phyloP scores from a whole-genome alignment of 2,113 vertebrate genomes.

The Aptenodytes patagonicus region DNA sequence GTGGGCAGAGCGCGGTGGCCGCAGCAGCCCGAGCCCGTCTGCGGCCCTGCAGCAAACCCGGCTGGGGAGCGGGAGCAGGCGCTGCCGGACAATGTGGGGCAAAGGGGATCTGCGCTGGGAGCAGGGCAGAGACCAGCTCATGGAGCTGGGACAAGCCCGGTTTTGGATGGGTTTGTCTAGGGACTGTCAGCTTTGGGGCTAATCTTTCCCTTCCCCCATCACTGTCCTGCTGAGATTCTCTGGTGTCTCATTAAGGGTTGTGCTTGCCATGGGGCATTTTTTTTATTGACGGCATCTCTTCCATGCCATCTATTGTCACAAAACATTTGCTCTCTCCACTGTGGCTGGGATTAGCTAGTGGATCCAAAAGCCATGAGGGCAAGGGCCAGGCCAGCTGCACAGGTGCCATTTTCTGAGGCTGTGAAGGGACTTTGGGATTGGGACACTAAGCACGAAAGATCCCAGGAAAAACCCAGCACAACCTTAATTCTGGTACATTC shows the following conservation, averaged over 20 bases:
- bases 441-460: not conserved
- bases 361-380: not conserved
- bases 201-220: not conserved
- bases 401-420: not conserved
- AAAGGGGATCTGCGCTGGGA: not conserved
- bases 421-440: not conserved
- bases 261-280: not conserved
- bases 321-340: not conserved
- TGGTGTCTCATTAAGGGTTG: not conserved
- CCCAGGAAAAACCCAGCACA: not conserved
- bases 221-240: not conserved
- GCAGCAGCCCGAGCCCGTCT: not conserved
- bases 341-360: not conserved
- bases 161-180: not conserved
- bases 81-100: fast-evolving
- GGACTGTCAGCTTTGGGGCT: not conserved
- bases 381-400: not conserved
- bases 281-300: not conserved
- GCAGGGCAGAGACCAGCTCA: not conserved
- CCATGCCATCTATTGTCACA: not conserved
- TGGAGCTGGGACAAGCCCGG: not conserved
- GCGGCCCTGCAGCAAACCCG: not conserved
- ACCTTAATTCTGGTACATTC: not conserved
- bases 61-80: fast-evolving
- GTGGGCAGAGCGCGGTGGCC: not conserved